phyloP scores from a whole-genome alignment of 2,797 vertebrate species.

The Megaceryle alcyon region DNA sequence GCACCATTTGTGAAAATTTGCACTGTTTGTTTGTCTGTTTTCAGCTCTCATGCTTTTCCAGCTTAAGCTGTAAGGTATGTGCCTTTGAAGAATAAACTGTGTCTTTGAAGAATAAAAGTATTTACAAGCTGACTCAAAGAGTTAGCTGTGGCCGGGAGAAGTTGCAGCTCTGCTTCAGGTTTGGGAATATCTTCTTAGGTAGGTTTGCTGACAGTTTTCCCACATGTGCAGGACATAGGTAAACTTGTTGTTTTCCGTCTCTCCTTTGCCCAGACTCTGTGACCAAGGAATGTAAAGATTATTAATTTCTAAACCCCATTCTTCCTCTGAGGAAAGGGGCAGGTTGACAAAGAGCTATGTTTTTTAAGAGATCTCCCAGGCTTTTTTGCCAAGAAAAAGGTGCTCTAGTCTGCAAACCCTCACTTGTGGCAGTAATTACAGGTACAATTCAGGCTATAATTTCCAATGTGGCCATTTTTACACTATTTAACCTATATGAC shows the following conservation, averaged over 20 bases:
- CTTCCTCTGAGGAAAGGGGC: background rate
- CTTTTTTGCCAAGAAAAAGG: background rate
- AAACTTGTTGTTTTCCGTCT: background rate
- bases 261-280: background rate
- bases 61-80: background rate
- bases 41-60: background rate
- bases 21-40: background rate
- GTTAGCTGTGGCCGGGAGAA: background rate
- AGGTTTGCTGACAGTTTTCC: background rate
- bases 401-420: background rate
- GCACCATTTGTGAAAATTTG: background rate
- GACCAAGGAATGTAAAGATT: background rate
- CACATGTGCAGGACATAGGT: accelerated
- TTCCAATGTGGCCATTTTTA: accelerated
- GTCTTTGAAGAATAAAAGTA: background rate
- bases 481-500: background rate
- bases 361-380: background rate
- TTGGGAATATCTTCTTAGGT: background rate
- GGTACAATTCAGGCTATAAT: background rate
- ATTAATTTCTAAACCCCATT: background rate
- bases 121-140: background rate
- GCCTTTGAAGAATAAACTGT: background rate
- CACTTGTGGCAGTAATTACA: background rate
- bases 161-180: background rate
- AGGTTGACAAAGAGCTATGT: background rate